A percentile compares a stretch with the other conserved stretches of the same genome.
Conservation (phyloP, 2,888 invertebrate species). For the Morinoia aosen region DNA sequence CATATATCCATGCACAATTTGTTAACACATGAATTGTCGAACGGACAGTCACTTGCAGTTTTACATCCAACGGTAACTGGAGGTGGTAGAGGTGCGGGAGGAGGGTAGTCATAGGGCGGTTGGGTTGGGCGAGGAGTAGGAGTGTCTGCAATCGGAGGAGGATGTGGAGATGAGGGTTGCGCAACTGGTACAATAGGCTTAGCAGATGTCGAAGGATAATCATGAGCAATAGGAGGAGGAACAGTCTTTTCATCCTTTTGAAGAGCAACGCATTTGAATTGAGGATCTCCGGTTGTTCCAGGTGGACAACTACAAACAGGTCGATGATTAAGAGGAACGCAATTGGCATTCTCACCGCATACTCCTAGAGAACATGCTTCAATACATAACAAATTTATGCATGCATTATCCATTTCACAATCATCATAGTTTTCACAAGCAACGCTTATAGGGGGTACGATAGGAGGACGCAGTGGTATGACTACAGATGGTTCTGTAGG, state of each 20-base stretch:
- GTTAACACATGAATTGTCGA: slow-evolving; percentile 58
- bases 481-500: slow-evolving; percentile 70
- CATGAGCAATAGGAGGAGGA: slow-evolving; percentile 50
- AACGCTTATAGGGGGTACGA: slow-evolving; percentile 51
- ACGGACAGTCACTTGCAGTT: slow-evolving; percentile 56
- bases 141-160: slow-evolving; percentile 56
- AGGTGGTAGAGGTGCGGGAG: slow-evolving; percentile 58
- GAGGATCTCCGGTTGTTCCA: slow-evolving; percentile 67
- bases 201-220: slow-evolving; percentile 22
- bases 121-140: slow-evolving; percentile 54
- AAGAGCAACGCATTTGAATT: slow-evolving; percentile 54
- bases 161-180: slow-evolving; percentile 6
- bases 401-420: slow-evolving; percentile 70
- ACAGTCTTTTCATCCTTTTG: slow-evolving; percentile 43
- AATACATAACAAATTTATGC: slow-evolving; percentile 69
- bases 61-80: slow-evolving; percentile 57
- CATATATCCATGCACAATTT: slow-evolving; percentile 57
- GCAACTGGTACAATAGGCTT: slow-evolving; percentile 38
- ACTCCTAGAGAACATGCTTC: slow-evolving; percentile 77
- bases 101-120: slow-evolving; percentile 53
- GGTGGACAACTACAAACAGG: slow-evolving; percentile 68
- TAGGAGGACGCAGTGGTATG: slow-evolving; percentile 54
- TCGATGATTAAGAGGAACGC: slow-evolving; percentile 65
- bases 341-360: slow-evolving; percentile 66
- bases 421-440: slow-evolving; percentile 69